phyloP scores from a whole-genome alignment of 2,888 invertebrate species.

The Lepetodrilus schrolli region DNA sequence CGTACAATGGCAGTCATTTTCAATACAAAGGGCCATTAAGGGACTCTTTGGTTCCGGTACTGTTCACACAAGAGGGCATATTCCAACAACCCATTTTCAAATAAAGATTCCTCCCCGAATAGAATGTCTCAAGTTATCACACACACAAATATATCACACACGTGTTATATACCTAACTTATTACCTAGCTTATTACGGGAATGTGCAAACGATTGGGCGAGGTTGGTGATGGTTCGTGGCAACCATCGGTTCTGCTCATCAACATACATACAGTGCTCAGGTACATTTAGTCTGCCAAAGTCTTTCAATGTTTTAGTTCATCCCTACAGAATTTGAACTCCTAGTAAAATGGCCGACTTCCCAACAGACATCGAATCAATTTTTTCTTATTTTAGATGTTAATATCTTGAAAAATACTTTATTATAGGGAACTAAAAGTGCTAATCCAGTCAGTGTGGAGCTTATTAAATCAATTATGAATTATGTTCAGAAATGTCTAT shows the following conservation, averaged over 20 bases:
- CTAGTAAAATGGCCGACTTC: background rate
- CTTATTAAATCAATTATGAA: too few species aligned
- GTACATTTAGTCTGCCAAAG: background rate
- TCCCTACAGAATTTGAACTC: background rate
- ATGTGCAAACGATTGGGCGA: conserved; percentile 10
- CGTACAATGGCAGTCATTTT: too few species aligned
- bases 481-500: too few species aligned
- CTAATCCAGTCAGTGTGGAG: too few species aligned
- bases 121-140: background rate
- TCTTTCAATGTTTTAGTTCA: background rate
- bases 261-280: background rate
- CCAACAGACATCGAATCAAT: background rate
- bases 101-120: conserved; percentile 16
- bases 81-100: too few species aligned
- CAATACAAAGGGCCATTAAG: too few species aligned
- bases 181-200: too few species aligned
- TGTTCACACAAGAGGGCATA: too few species aligned
- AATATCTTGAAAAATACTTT: background rate
- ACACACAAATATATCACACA: conserved; percentile 1
- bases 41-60: too few species aligned
- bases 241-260: background rate
- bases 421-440: background rate
- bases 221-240: background rate
- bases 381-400: background rate
- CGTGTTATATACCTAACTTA: conserved; percentile 14